Conservation (phyloP, 2,888 invertebrate species). For the Eupeodes luniger region DNA sequence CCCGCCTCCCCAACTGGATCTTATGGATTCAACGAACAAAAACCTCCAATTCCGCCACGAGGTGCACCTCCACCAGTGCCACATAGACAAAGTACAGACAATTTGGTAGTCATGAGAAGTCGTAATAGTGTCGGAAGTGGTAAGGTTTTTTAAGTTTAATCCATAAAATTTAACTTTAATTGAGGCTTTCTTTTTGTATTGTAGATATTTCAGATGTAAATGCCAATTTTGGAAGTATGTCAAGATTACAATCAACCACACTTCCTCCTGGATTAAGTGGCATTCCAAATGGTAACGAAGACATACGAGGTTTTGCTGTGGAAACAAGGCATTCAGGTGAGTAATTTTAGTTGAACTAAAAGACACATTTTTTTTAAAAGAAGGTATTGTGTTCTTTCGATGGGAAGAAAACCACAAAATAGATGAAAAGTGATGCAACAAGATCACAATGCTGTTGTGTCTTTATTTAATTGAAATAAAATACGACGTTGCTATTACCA, state of each 20-base stretch:
- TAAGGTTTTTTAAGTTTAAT: conserved; percentile 65
- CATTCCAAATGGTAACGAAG: conserved; percentile 82
- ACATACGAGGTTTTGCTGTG: conserved; percentile 81
- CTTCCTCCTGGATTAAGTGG: conserved; percentile 80
- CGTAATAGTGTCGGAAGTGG: conserved; percentile 81
- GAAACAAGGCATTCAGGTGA: conserved; percentile 83
- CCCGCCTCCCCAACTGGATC: conserved; percentile 81
- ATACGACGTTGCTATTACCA: too few relatives aligned
- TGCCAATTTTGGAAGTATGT: conserved; percentile 79
- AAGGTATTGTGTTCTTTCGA: too few relatives aligned
- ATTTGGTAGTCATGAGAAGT: conserved; percentile 81
- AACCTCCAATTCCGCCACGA: conserved; percentile 86
- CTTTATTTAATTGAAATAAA: too few relatives aligned
- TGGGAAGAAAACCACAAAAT: too few relatives aligned
- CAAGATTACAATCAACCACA: conserved; percentile 79
- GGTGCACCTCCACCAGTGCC: conserved; percentile 87
- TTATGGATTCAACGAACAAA: conserved; percentile 83
- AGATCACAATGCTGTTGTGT: too few relatives aligned
- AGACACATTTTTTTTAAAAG: neutral
- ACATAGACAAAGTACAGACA: conserved; percentile 83
- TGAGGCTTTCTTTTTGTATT: neutral
- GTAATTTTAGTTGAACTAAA: conserved; percentile 37
- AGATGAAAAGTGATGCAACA: too few relatives aligned
- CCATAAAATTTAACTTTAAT: neutral
- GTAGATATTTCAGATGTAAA: conserved; percentile 80